Conservation (phyloP, 2,888 invertebrate genomes). For the Agonopterix subpropinquella region DNA sequence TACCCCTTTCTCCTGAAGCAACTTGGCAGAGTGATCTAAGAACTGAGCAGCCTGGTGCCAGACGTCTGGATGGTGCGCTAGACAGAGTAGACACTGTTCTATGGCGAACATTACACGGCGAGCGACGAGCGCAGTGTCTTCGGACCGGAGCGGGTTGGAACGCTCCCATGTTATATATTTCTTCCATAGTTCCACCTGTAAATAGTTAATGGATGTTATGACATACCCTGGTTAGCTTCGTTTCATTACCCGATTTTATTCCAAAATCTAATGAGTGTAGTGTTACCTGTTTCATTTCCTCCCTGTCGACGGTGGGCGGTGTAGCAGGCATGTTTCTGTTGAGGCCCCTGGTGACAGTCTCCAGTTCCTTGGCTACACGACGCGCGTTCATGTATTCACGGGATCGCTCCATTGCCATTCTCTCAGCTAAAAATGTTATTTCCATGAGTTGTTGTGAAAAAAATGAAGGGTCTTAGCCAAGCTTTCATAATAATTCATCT, state of each 20-base stretch:
- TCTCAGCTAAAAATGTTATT: slow-evolving; percentile 81
- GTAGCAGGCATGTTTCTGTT: slow-evolving; percentile 97
- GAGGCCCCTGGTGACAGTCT: slow-evolving; percentile 94
- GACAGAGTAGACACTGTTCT: slow-evolving; percentile 96
- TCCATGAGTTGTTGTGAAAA: no score
- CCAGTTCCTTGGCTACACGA: slow-evolving; percentile 96
- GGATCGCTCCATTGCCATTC: slow-evolving; percentile 97
- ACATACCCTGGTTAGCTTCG: no score
- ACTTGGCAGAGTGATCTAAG: slow-evolving; percentile 94
- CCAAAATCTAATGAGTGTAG: no score
- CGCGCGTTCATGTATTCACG: slow-evolving; percentile 98
- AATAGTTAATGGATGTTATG: neutral
- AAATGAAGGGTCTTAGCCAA: no score
- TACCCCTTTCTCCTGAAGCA: slow-evolving; percentile 92
- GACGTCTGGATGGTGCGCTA: slow-evolving; percentile 98
- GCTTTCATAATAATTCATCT: no score
- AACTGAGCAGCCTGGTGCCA: slow-evolving; percentile 99
- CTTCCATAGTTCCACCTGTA: slow-evolving; percentile 97
- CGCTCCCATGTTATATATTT: slow-evolving; percentile 99
- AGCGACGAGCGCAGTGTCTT: slow-evolving; percentile 95
- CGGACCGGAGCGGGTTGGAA: slow-evolving; percentile 95
- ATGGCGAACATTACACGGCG: slow-evolving; percentile 98
- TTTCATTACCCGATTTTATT: no score
- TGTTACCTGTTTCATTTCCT: slow-evolving; percentile 97
- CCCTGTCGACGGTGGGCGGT: slow-evolving; percentile 93